A percentile compares a stretch with the other conserved stretches of the same genome.
phyloP scores from a whole-genome alignment of 2,888 invertebrate species.

The Patella ulyssiponensis region DNA sequence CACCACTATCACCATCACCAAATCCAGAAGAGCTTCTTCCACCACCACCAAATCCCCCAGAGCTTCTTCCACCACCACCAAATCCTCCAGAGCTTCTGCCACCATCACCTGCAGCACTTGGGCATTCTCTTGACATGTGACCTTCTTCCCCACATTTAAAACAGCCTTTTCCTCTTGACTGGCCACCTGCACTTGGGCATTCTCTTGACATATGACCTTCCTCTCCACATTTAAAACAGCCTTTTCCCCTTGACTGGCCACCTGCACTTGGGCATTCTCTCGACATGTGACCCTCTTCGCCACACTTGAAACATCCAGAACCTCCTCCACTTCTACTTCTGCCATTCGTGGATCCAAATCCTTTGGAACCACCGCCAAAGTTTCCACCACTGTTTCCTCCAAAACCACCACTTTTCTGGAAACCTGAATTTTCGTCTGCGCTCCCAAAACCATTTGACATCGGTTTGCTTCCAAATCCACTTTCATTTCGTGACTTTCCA shows the following conservation, averaged over 20 bases:
- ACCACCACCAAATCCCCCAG: slow-evolving; percentile 4
- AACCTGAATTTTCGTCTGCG: slow-evolving; percentile 5
- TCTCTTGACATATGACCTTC: slow-evolving; percentile 19
- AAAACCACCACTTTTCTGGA: slow-evolving; percentile 27
- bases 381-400: slow-evolving; percentile 34
- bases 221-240: slow-evolving; percentile 22
- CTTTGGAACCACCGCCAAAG: slow-evolving; percentile 22
- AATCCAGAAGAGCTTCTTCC: neutral
- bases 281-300: slow-evolving; percentile 21
- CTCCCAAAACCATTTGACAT: neutral
- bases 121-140: slow-evolving; percentile 19
- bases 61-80: neutral
- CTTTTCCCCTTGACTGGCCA: neutral
- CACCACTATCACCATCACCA: neutral
- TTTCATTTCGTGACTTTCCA: slow-evolving; percentile 14
- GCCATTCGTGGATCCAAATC: slow-evolving; percentile 20
- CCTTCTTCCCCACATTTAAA: slow-evolving; percentile 20
- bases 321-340: slow-evolving; percentile 27
- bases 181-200: slow-evolving; percentile 12
- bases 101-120: slow-evolving; percentile 3
- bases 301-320: slow-evolving; percentile 17
- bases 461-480: slow-evolving; percentile 20
- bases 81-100: neutral
- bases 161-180: slow-evolving; percentile 3
- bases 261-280: slow-evolving; percentile 19